Evolutionary conservation across 2,113 vertebrate genomes (phyloP), one percentile per base, ranked within the genome.

Genomic region (Elaphurus davidianus): DNA sequence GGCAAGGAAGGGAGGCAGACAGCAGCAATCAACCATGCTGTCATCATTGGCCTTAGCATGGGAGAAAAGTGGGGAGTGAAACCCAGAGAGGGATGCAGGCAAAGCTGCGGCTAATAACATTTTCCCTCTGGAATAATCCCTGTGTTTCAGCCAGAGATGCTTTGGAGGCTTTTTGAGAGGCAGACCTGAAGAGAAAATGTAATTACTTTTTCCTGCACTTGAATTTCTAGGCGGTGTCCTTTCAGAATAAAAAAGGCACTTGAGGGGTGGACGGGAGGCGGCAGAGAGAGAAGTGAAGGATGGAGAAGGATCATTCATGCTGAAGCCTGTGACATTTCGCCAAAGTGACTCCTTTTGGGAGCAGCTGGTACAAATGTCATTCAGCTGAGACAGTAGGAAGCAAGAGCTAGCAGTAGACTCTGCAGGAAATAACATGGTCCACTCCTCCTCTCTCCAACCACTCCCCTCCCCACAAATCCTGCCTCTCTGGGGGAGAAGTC

Each of bases 171-270:
- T 97, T 94, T 64, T n/a, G 83, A 96, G 94, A 97, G 79, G 74
- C 83, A 97, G 94, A 93, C 89, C 74, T 95, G 64, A 90, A 97
- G 59, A 98, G 82, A 97, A 97, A 98, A 98, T 89, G 96, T 97
- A 96, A 98, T 98, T 96, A 97, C 96, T 97, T 97, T 93, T 93
- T 88, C 89, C 81, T 90, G 94, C 82, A 97, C 97, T 98, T 98
- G 87, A 98, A 95, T 98, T 95, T 93, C 96, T 88, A 98, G 95
- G 88, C 6, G 0, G 62, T 98, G 94, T 98, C 95, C 96, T 98
- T 97, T 96, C 79, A 90, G 97, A 96, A 97, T 83, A 93, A 97
- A 97, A 96, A 98, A 93, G 86, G 17, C 87, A 96, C 93, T 98
- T 92, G 79, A 98, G 36, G 74, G 74, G 40, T 91, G 33, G 87